Evolutionary conservation across 2,888 invertebrate species (phyloP), one percentile per base, ranked within the genome.

Genomic region (Trachelus stipa): DNA sequence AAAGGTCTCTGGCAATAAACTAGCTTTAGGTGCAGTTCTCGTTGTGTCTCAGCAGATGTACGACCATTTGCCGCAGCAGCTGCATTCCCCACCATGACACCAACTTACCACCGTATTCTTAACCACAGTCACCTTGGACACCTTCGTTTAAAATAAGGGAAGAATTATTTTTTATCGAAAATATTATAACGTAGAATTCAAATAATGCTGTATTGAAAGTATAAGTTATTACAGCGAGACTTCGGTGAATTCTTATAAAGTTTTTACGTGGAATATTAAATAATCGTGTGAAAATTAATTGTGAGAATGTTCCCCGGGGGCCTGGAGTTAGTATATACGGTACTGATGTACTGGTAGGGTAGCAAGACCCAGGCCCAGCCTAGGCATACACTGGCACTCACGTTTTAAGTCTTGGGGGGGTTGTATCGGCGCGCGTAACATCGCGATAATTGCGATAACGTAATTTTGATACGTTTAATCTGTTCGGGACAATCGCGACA

Each of bases 51-150:
- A 87, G 89, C 90, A 90, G 90, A 90, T 90, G 90, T 89, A 87
- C 87, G 83, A 85, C 88, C 88, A 89, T 90, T 90, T 89, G 89
- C 87, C 84, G 81, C 84, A 84, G 89, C 90, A 90, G 91, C 91
- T 90, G 90, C 88, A 77, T 79, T 81, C 75, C 75, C 75, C 75
- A 56, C 75, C 33, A 30, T 23, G 56, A 56, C 23, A 56, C 23
- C 56, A 56, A 23, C 56, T 56, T 23, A 56, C 56, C 56, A 23
- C 56, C 56, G 56, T 56, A 56, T 56, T 56, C 23, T 56, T 9
- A 56, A 56, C 56, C 56, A 23, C 23, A 56, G 56, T 56, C 23
- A 56, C 56, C 56, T 56, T 56, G 56, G 6, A 56, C 23, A 56
- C 56, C 2, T 56, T 23, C 9, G 23, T 56, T 56, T 23, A 9